Base-by-base conservation (phyloP, 1,140 invertebrate genomes). In the Anastatus disparis region DNA sequence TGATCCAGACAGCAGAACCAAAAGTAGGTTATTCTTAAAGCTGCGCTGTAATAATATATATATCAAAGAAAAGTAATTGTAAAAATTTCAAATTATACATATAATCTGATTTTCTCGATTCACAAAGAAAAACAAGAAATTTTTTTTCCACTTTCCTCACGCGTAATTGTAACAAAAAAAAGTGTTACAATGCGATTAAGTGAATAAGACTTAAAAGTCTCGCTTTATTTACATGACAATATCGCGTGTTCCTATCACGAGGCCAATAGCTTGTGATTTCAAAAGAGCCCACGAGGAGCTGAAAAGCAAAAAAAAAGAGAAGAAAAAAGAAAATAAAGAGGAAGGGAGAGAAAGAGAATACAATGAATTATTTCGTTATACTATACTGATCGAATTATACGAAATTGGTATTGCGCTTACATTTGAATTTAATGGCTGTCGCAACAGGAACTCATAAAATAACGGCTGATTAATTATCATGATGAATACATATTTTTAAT, bases 211-310 rank as follows among this genome's bases (percentile, higher is more conserved):
- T n/a, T n/a, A n/a, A 15, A 15, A 3, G 17, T 56, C 38, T 29
- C 35, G 35, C 12, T 8, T 24, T 59, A 62, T 70, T 62, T 62
- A 70, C 58, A 69, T 61, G 56, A 53, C 44, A 69, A 69, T 69
- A 53, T 69, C 56, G 66, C 56, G 44, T 52, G 46, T 15, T n/a
- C n/a, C 17, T 58, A 31, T 40, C 53, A 35, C 26, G 26, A 31
- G 24, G 29, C 35, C 55, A 31, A 55, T 27, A 68, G 7, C 26
- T 68, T 22, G 20, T 24, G 64, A 58, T 46, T 56, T 42, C 40
- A n/a, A n/a, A n/a, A n/a, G n/a, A n/a, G n/a, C n/a, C n/a, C n/a
- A n/a, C n/a, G n/a, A n/a, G n/a, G n/a, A n/a, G n/a, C n/a, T n/a
- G n/a, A n/a, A 3, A 3, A 44, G 17, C 7, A 13, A 50, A 50